phyloP scores from a whole-genome alignment of 37 sponge, comb jelly and placozoan species.

The Ianthella basta region DNA sequence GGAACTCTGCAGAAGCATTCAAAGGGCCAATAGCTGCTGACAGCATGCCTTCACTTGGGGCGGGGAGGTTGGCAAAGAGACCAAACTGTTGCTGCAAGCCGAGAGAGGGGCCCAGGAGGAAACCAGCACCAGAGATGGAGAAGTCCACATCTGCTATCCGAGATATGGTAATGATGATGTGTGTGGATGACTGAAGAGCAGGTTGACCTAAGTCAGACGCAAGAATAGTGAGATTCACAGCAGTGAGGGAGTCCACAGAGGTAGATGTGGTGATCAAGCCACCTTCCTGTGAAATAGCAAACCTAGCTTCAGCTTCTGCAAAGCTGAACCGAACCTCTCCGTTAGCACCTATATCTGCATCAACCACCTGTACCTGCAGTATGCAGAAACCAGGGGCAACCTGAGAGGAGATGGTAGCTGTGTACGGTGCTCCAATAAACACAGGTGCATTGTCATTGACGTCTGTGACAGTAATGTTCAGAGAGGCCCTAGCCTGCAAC shows the following conservation, averaged over 20 bases:
- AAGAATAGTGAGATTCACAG: slow-evolving; percentile 1
- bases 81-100: slow-evolving; percentile 50
- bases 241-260: slow-evolving; percentile 11
- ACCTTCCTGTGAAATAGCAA: slow-evolving; percentile 26
- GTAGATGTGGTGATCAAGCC: slow-evolving; percentile 26
- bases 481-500: background rate
- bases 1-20: background rate
- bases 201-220: slow-evolving; percentile 7
- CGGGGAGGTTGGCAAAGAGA: slow-evolving; percentile 31
- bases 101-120: slow-evolving; percentile 25
- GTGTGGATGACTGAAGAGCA: background rate
- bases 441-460: slow-evolving; percentile 58
- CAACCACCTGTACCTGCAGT: slow-evolving; percentile 42
- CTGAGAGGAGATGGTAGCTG: slow-evolving; percentile 25
- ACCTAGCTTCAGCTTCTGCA: background rate
- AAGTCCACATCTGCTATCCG: slow-evolving; percentile 38
- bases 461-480: slow-evolving; percentile 43
- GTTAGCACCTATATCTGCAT: slow-evolving; percentile 56
- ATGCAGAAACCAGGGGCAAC: slow-evolving; percentile 25
- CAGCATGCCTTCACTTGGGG: slow-evolving; percentile 11
- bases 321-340: slow-evolving; percentile 23
- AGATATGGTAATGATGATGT: slow-evolving; percentile 9
- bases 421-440: slow-evolving; percentile 6
- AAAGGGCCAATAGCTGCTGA: slow-evolving; percentile 40
- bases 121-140: slow-evolving; percentile 46